Conservation (phyloP, 2,888 invertebrate species). For the Anoncus sp. region DNA sequence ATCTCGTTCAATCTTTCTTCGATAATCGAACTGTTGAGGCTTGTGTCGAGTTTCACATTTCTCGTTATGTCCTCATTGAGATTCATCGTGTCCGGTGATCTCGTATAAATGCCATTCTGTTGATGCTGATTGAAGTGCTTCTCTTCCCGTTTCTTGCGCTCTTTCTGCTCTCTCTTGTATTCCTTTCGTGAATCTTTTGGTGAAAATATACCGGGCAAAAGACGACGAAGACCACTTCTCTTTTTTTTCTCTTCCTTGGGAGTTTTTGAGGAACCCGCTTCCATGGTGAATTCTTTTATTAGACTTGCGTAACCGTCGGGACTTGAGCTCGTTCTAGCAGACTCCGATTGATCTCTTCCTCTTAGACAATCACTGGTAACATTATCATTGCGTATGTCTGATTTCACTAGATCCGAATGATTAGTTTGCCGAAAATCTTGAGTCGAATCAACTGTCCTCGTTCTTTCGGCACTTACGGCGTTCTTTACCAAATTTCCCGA, state of each 20-base stretch:
- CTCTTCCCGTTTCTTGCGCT: conserved; percentile 76
- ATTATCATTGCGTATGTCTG: conserved; percentile 2
- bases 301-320: conserved; percentile 79
- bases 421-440: background rate
- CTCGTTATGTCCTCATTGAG: conserved; percentile 79
- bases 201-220: conserved; percentile 78
- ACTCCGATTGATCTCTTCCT: conserved; percentile 35
- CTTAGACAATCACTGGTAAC: background rate
- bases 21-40: conserved; percentile 77
- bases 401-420: background rate
- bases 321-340: conserved; percentile 16
- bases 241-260: conserved; percentile 82
- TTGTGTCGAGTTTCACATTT: conserved; percentile 78
- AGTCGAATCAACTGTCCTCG: background rate
- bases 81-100: conserved; percentile 80
- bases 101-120: conserved; percentile 79
- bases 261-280: conserved; percentile 75
- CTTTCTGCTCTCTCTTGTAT: conserved; percentile 76
- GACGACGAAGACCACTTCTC: conserved; percentile 76
- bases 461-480: background rate
- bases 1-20: conserved; percentile 79
- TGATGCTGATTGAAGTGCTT: conserved; percentile 78
- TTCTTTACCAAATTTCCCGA: conserved; percentile 3
- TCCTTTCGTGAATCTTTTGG: conserved; percentile 80
- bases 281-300: conserved; percentile 78